phyloP scores from a whole-genome alignment of 2,888 invertebrate species.

The Myopa testacea region DNA sequence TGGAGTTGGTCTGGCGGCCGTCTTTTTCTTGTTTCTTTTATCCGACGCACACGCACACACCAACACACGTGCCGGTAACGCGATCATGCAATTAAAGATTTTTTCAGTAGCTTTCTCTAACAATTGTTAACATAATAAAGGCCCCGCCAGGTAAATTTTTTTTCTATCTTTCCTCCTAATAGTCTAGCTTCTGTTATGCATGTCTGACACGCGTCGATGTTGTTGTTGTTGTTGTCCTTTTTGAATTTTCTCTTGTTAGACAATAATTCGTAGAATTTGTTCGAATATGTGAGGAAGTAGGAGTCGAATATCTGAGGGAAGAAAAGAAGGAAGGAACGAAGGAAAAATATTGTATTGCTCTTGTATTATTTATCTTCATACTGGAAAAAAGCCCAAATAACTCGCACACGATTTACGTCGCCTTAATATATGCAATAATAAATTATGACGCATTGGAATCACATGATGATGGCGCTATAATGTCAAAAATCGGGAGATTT shows the following conservation, averaged over 20 bases:
- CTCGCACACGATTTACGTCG: not conserved
- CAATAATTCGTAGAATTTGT: not conserved
- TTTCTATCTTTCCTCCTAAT: not conserved
- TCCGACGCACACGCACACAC: not conserved
- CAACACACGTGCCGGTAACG: not conserved
- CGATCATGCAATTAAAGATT: slow-evolving; percentile 3
- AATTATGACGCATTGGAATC: slow-evolving; percentile 7
- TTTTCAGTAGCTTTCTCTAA: not conserved
- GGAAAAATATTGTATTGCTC: too few species aligned
- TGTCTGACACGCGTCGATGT: not conserved
- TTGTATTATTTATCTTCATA: not conserved
- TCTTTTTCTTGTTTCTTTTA: not conserved
- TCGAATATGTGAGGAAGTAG: not conserved
- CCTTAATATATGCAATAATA: slow-evolving; percentile 14
- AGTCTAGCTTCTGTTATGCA: not conserved
- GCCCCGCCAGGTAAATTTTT: not conserved
- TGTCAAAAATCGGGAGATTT: not conserved
- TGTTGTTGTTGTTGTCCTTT: not conserved
- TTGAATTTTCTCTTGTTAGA: not conserved
- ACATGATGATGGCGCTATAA: not conserved
- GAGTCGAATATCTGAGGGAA: not conserved
- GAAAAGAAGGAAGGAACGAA: too few species aligned
- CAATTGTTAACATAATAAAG: not conserved
- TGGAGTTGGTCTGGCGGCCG: too few species aligned
- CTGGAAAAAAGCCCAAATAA: not conserved